phyloP scores from a whole-genome alignment of 2,797 vertebrate species.

The Anabas testudineus region DNA sequence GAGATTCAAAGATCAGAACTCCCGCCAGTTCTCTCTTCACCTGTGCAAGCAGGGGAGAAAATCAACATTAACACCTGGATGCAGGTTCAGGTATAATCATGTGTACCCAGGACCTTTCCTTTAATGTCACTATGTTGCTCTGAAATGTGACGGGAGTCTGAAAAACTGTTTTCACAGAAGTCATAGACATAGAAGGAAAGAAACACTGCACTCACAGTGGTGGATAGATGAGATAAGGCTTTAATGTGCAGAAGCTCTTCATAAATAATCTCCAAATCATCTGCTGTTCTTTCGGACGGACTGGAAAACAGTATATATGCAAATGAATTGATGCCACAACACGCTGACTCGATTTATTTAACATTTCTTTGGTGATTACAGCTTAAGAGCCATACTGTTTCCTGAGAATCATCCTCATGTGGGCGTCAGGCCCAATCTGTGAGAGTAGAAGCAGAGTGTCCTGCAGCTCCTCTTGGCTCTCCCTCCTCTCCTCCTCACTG shows the following conservation, averaged over 20 bases:
- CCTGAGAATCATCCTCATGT: slow-evolving; percentile 98
- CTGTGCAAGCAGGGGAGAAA: slow-evolving; percentile 74
- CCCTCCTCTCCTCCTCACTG: slow-evolving; percentile 91
- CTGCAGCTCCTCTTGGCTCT: slow-evolving; percentile 95
- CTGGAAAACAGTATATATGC: slow-evolving; percentile 76
- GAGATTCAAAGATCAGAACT: slow-evolving; percentile 97
- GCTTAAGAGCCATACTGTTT: slow-evolving; percentile 87
- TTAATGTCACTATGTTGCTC: not conserved
- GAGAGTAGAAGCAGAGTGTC: slow-evolving; percentile 94
- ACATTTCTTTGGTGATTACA: slow-evolving; percentile 13
- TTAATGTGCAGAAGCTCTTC: slow-evolving; percentile 99
- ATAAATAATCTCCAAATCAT: slow-evolving; percentile 97
- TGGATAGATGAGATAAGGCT: slow-evolving; percentile 97
- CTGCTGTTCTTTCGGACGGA: slow-evolving; percentile 92
- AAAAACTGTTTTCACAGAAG: no score
- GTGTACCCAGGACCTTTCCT: no score
- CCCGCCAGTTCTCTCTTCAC: slow-evolving; percentile 96
- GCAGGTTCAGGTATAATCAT: no score
- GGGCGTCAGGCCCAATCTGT: slow-evolving; percentile 96
- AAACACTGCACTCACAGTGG: slow-evolving; percentile 87
- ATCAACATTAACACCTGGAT: slow-evolving; percentile 15
- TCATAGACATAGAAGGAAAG: not conserved
- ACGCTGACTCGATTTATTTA: slow-evolving; percentile 14
- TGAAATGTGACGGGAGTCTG: not conserved
- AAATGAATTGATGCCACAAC: slow-evolving; percentile 6